These are phyloP conservation scores for Ascidia mentula DNA, from an alignment of 23 tunicate genomes.

Conservation along the genomic window DNA sequence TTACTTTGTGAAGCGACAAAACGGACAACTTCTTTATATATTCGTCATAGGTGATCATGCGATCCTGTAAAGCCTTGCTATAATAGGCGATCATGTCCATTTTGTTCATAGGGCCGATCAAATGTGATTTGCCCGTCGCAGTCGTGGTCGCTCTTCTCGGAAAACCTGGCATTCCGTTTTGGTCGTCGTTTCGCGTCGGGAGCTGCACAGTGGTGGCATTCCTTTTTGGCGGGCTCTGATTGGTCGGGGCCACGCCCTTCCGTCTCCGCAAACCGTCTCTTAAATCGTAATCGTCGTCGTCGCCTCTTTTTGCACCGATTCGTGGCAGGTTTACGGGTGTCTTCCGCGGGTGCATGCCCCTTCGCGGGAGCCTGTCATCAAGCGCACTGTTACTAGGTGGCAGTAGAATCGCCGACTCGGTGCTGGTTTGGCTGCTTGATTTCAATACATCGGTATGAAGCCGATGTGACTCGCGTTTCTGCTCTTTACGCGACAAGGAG, in stretches of 20 bases:
- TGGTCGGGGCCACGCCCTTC: constrained; percentile 13
- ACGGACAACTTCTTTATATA: constrained; percentile 75
- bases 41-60: constrained; percentile 64
- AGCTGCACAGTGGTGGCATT: constrained; percentile 49
- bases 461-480: neutral
- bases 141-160: constrained; percentile 58
- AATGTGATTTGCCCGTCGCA: constrained; percentile 72
- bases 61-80: constrained; percentile 69
- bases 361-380: neutral
- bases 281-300: constrained; percentile 12
- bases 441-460: neutral
- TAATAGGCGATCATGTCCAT: constrained; percentile 91
- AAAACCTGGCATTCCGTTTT: constrained; percentile 19
- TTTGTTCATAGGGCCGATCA: constrained; percentile 92
- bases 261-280: constrained; percentile 11
- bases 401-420: neutral
- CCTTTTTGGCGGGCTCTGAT: neutral
- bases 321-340: constrained; percentile 22
- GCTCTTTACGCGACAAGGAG: constrained; percentile 22
- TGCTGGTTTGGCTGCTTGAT: neutral
- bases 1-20: constrained; percentile 69
- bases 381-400: neutral
- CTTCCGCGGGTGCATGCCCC: constrained; percentile 6
- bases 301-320: constrained; percentile 31
- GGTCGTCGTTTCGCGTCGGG: constrained; percentile 22